Percentiles rank a stretch among this genome's conserved stretches.
phyloP scores from a whole-genome alignment of 2,888 invertebrate species.

The Halictus ligatus region DNA sequence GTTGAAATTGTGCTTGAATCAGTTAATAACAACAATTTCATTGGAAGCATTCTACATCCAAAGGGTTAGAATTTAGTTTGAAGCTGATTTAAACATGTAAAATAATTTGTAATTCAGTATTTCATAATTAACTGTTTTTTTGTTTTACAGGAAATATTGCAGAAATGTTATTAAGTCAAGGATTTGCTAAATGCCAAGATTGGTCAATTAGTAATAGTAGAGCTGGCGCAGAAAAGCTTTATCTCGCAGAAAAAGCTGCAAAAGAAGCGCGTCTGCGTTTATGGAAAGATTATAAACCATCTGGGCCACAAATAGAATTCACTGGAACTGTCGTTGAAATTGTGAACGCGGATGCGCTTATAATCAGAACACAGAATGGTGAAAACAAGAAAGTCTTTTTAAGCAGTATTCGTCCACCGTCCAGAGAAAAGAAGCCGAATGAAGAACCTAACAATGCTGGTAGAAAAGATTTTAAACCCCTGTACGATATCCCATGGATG shows the following conservation, averaged over 20 bases:
- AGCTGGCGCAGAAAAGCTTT: slow-evolving; percentile 92
- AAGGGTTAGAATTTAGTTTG: slow-evolving; percentile 85
- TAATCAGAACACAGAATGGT: slow-evolving; percentile 92
- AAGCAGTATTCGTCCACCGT: slow-evolving; percentile 96
- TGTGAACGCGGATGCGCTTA: slow-evolving; percentile 96
- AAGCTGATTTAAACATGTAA: not conserved
- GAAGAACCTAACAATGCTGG: slow-evolving; percentile 90
- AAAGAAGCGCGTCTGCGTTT: slow-evolving; percentile 94
- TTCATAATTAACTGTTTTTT: not conserved
- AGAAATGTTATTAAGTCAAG: slow-evolving; percentile 94
- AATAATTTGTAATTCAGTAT: not conserved
- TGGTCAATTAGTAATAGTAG: slow-evolving; percentile 95
- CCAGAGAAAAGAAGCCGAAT: slow-evolving; percentile 87
- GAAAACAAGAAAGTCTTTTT: slow-evolving; percentile 96
- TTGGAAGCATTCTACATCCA: slow-evolving; percentile 97
- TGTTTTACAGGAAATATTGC: slow-evolving; percentile 91
- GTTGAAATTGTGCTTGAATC: slow-evolving; percentile 96
- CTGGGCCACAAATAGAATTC: slow-evolving; percentile 91
- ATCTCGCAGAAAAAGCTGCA: slow-evolving; percentile 93
- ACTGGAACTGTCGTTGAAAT: slow-evolving; percentile 94
- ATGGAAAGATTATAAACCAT: slow-evolving; percentile 96
- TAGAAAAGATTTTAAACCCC: slow-evolving; percentile 92
- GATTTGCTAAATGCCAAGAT: slow-evolving; percentile 97
- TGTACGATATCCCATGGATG: slow-evolving; percentile 99
- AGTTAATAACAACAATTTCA: slow-evolving; percentile 96